Base-by-base conservation (phyloP, 2,797 vertebrate genomes). In the Schizopygopsis malacanthus region DNA sequence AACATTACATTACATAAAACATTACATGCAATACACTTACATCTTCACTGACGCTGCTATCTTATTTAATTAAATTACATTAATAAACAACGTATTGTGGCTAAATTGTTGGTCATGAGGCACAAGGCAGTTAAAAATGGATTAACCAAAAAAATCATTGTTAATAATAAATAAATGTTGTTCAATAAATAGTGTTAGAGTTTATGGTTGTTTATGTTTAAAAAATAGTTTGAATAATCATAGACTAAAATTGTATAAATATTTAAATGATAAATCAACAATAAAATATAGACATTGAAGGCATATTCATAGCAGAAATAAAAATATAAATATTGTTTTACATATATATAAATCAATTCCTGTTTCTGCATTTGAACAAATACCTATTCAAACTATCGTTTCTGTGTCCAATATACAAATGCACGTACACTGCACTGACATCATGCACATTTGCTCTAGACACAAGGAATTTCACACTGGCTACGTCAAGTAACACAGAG, bases 401-500 rank as follows among this genome's bases (percentile, higher is more conserved):
- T 33, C 25, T 16, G n/a, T 81, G 54, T 63, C 43, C 56, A 6
- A 65, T 41, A 71, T 43, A 65, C 56, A 6, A 47, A 12, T 4
- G 59, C 9, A 33, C 39, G 33, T 8, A 16, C 22, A 6, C 15
- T 28, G 18, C 78, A 41, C 50, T 70, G 63, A 79, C 63, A 78
- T 78, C 63, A 45, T 45, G 33, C 45, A 43, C 73, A 56, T 77
- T 59, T 43, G 12, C 18, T 52, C 54, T 33, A 56, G 72, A 78
- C 28, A 15, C 52, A 82, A 78, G 52, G 56, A 69, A 61, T 85
- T 81, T 84, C 25, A 54, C 78, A 71, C 33, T 61, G 15, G 20
- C 39, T 70, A 73, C n/a, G 4, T 76, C 28, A 69, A 25, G 5
- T 70, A 69, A 81, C 82, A 78, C 65, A 39, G 79, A 86, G 61